Evolutionary conservation across 2,888 invertebrate species (phyloP), one percentile per base, ranked within the genome.

Genomic region (Pollenia amentaria): DNA sequence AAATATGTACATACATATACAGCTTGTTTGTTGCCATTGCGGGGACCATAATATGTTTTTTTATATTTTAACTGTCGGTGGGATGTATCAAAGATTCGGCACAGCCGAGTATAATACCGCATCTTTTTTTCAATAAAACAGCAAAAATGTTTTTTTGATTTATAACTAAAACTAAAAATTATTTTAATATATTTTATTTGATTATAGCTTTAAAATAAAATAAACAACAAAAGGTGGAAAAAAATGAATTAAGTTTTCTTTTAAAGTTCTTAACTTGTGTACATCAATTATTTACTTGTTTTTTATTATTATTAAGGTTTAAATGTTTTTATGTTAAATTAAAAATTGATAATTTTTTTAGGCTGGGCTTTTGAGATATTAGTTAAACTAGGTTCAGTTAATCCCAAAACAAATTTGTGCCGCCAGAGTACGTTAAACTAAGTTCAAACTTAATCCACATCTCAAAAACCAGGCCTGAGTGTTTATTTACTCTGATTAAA

Each of bases 101-200:
- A 6, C 29, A 29, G 29, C 29, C 29, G 29, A 29, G 1, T 29
- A 6, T 29, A 29, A 1, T 6, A 29, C 29, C 0, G 6, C 29
- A 1, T 29, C 6, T 6, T 29, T 9, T 67, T 29, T 10, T 53
- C 1, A 67, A 53, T 51, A 51, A 79, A 79, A 79, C 62, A 42
- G 1, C 6, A 18, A 40, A 51, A 44, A 16, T 11, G 8, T 3
- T 10, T 40, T 81, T 75, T 48, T 48, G 2, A 14, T 44, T 65
- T 29, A 46, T 48, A 80, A 70, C 76, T 76, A 65, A 76, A 85
- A 82, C 62, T 78, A 55, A 73, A 73, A 64, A 82, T 44, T 48
- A 53, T 44, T 73, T 78, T 21, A 42, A 46, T 67, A 64, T 81
- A 65, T 38, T 65, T 82, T 82, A 78, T 79, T 80, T 48, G n/a